phyloP scores from a whole-genome alignment of 2,888 invertebrate species.

The Gastrophysa polygoni region DNA sequence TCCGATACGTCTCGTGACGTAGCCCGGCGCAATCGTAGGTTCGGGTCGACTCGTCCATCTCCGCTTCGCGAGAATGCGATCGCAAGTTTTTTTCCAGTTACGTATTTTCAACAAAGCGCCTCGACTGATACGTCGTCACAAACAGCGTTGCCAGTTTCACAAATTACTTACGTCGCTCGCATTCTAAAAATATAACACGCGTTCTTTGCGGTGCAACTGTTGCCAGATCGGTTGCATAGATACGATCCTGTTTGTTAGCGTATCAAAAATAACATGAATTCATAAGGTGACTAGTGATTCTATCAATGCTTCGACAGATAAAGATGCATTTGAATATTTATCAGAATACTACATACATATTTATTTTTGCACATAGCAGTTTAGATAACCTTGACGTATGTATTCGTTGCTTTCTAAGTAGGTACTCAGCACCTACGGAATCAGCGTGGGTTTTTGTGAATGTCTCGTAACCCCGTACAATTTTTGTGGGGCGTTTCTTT shows the following conservation, averaged over 20 bases:
- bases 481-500: no score
- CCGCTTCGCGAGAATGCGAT: conserved; percentile 42
- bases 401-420: no score
- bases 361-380: no score
- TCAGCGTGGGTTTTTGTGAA: no score
- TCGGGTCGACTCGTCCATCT: conserved; percentile 34
- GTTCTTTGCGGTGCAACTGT: neutral
- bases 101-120: conserved; percentile 34
- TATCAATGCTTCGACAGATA: conserved; percentile 16
- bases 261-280: conserved; percentile 13
- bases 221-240: neutral
- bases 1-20: conserved; percentile 44
- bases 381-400: no score
- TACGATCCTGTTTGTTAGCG: conserved; percentile 14
- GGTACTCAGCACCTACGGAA: no score
- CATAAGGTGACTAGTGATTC: conserved; percentile 13
- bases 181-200: neutral
- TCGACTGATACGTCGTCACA: conserved; percentile 42
- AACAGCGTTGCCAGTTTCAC: conserved; percentile 28
- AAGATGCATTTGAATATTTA: conserved; percentile 4
- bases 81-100: conserved; percentile 42
- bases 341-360: neutral
- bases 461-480: no score
- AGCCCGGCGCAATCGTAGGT: conserved; percentile 18
- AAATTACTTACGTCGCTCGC: neutral